These are phyloP conservation scores for Calosoma granatense DNA, from an alignment of 1,140 invertebrate species.

Conservation along the genomic window DNA sequence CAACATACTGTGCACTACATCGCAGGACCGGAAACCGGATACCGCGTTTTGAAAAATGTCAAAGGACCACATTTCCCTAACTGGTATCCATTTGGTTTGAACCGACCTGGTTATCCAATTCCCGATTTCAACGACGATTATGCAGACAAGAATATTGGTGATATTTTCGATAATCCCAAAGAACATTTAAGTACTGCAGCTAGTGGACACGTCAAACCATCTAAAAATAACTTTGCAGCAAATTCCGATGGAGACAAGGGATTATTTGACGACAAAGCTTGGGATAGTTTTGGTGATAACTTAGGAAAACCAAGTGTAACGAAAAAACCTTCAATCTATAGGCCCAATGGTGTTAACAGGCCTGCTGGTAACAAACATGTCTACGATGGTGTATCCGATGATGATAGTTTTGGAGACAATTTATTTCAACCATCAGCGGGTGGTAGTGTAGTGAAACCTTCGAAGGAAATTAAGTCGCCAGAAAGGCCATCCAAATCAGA, in stretches of 20 bases:
- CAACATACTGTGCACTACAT: conserved; percentile 60
- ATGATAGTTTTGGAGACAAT: conserved; percentile 14
- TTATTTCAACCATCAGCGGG: conserved; percentile 10
- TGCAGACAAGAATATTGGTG: conserved; percentile 31
- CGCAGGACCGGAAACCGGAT: conserved; percentile 63
- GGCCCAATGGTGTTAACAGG: conserved; percentile 4
- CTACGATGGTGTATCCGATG: conserved; percentile 10
- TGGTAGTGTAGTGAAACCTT: neutral
- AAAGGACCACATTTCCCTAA: conserved; percentile 44
- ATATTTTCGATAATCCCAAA: conserved; percentile 36
- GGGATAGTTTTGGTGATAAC: conserved; percentile 19
- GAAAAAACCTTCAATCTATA: conserved; percentile 8
- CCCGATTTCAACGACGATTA: conserved; percentile 35
- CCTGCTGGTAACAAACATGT: conserved; percentile 12
- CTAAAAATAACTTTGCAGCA: conserved; percentile 13
- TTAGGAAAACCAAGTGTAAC: conserved; percentile 12
- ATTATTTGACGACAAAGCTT: conserved; percentile 12
- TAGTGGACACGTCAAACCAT: conserved; percentile 39
- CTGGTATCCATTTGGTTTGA: conserved; percentile 35
- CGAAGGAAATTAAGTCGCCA: neutral
- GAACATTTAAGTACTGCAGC: conserved; percentile 35
- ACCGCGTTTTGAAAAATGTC: conserved; percentile 52
- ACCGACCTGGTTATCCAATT: conserved; percentile 30
- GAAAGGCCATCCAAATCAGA: neutral
- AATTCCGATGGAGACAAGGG: conserved; percentile 7